These are phyloP conservation scores for Frankliniella fusca DNA, from an alignment of 2,888 invertebrate species.

Conservation along the genomic window DNA sequence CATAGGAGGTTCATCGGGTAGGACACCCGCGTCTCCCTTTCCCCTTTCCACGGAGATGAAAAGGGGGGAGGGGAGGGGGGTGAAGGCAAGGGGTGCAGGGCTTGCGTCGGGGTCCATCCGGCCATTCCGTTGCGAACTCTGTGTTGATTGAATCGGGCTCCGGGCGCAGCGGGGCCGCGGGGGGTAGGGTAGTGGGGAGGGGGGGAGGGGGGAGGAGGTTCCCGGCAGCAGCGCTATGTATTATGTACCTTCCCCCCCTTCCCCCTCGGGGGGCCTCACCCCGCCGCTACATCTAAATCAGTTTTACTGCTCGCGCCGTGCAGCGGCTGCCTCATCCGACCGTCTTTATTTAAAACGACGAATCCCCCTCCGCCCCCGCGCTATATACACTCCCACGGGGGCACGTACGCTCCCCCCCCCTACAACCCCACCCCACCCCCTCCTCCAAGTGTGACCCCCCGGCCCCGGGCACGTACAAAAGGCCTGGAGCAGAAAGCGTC, in stretches of 20 bases:
- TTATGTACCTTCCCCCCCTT: not conserved
- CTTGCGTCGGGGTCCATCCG: too few relatives aligned
- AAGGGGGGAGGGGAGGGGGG: not conserved
- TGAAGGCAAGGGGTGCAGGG: too few relatives aligned
- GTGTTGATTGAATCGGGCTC: not conserved
- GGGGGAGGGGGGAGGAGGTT: too few relatives aligned
- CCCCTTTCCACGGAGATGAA: not conserved
- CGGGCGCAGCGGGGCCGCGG: not conserved
- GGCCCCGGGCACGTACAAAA: too few relatives aligned
- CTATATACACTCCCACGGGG: too few relatives aligned
- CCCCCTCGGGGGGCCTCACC: not conserved
- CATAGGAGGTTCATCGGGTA: too few relatives aligned
- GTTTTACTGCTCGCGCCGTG: not conserved
- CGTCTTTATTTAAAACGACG: not conserved
- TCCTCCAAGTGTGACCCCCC: too few relatives aligned
- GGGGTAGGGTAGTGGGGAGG: not conserved
- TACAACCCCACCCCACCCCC: too few relatives aligned
- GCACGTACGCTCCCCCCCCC: too few relatives aligned
- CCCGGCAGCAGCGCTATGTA: too few relatives aligned
- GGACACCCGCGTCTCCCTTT: not conserved
- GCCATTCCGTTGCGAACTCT: not conserved
- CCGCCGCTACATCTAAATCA: not conserved
- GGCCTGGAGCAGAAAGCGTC: too few relatives aligned
- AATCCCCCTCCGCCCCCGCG: not conserved
- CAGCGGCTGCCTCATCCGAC: not conserved